These are phyloP conservation scores for Heliconius eleuchia DNA, from an alignment of 1,140 invertebrate species.

Conservation along the genomic window DNA sequence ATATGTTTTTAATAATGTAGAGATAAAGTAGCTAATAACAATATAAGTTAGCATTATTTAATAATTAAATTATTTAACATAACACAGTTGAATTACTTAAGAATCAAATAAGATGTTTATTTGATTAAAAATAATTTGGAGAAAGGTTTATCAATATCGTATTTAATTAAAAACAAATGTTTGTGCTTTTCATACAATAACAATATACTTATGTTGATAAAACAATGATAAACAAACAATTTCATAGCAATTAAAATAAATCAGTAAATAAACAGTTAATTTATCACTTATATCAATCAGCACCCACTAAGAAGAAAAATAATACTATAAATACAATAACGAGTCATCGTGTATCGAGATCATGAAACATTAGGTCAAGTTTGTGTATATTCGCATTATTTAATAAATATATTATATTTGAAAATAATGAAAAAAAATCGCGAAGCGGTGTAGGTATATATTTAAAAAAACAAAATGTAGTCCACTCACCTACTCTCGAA, in stretches of 20 bases:
- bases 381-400: background rate
- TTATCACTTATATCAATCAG: background rate
- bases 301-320: background rate
- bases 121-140: no score
- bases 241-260: background rate
- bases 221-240: background rate
- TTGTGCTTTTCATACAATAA: no score
- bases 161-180: no score
- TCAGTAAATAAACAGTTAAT: background rate
- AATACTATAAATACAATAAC: background rate
- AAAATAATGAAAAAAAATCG: background rate
- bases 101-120: no score
- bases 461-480: background rate
- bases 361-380: background rate
- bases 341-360: background rate
- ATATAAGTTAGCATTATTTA: background rate
- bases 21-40: background rate
- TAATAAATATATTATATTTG: background rate
- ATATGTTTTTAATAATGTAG: background rate
- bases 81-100: background rate
- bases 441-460: background rate
- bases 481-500: slow-evolving; percentile 17
- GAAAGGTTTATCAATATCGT: no score
- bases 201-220: background rate
- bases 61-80: background rate